phyloP scores from a whole-genome alignment of 2,888 invertebrate species.

The Branchipolynoe longqiensis region DNA sequence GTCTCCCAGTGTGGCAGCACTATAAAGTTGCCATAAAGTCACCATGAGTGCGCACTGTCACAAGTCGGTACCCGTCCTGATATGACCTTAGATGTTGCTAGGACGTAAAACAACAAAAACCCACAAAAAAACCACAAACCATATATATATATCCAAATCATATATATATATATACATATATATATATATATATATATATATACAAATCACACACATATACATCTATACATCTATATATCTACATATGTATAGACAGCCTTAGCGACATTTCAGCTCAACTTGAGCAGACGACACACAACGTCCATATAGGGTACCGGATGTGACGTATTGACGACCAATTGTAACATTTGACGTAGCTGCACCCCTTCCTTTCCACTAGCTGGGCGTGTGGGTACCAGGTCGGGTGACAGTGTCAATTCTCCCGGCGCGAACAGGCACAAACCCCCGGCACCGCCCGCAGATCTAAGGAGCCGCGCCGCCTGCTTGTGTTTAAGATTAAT shows the following conservation, averaged over 20 bases:
- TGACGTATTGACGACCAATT: constrained; percentile 45
- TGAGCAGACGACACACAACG: constrained; percentile 2
- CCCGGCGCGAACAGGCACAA: constrained; percentile 6
- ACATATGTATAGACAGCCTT: not conserved
- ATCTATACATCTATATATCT: not conserved
- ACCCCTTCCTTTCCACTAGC: no score
- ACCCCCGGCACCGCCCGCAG: constrained; percentile 12
- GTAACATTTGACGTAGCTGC: constrained; percentile 48
- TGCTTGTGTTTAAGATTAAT: constrained; percentile 57
- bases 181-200: not conserved
- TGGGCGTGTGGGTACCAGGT: not conserved
- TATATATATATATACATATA: not conserved
- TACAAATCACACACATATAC: not conserved
- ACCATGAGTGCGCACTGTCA: no score
- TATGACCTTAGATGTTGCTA: no score
- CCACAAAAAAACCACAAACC: no score
- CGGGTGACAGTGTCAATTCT: constrained; percentile 55
- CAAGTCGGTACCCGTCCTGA: no score
- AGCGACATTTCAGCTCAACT: no score
- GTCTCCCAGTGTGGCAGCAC: no score
- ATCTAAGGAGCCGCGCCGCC: constrained; percentile 33
- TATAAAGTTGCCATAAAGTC: no score
- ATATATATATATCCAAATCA: not conserved
- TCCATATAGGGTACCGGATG: not conserved
- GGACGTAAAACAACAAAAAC: no score